Evolutionary conservation across 1,140 invertebrate species (phyloP), one percentile per base, ranked within the genome.

Genomic region (Drosophila lowei): DNA sequence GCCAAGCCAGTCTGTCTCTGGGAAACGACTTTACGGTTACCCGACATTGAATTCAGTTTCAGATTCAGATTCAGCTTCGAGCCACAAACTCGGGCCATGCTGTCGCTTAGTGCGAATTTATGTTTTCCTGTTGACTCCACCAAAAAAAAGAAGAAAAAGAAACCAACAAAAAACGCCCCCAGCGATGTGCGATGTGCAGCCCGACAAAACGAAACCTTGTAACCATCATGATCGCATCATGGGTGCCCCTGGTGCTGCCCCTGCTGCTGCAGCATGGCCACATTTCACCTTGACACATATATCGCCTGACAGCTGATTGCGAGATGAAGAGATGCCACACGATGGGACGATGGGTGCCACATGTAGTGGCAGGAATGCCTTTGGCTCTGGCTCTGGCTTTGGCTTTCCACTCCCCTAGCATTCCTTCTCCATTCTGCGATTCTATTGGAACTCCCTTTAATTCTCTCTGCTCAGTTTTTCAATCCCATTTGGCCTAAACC

Each of bases 251-350:
- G 28, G 7, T 7, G 2, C 30, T 30, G 30, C 30, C 30, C 0
- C 7, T 30, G 28, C 28, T 2, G 6, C 9, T 43, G 44, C 54
- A 56, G 57, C 56, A 42, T 50, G 63, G 63, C 67, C 63, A 65
- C 81, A 77, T 66, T 84, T 85, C 76, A 81, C 80, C 80, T 85
- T 85, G 80, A 85, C 80, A 85, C 80, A 85, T 85, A 85, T 85
- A 74, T 77, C 38, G 70, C 61, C 41, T 71, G 81, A 78, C 79
- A 74, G 75, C 68, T 75, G 77, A 77, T 74, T 72, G 67, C 77
- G 44, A 43, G 56, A 59, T 60, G 34, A 59, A 44, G 48, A 42
- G 21, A 34, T 44, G 63, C 38, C 25, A 1, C n/a, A 7, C n/a
- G n/a, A n/a, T n/a, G n/a, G n/a, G n/a, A n/a, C n/a, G n/a, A n/a